These are phyloP conservation scores for Ramazzottius varieornatus DNA, from an alignment of 2,888 invertebrate genomes.

Conservation along the genomic window DNA sequence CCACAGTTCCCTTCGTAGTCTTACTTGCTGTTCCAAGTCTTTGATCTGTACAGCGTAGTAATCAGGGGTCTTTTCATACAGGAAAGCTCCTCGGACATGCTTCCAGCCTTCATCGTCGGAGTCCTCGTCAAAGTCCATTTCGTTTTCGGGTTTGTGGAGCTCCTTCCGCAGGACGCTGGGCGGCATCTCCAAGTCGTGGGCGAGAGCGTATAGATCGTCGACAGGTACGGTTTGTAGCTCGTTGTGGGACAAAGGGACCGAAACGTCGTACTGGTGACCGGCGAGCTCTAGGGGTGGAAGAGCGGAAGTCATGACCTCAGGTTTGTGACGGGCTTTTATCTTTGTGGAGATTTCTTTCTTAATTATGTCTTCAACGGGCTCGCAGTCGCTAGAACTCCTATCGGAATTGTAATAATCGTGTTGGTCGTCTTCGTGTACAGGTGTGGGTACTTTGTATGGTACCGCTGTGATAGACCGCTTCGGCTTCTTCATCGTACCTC, in stretches of 20 bases:
- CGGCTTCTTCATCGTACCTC: no score
- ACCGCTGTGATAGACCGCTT: no score
- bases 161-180: background rate
- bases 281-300: background rate
- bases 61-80: background rate
- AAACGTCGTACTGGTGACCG: background rate
- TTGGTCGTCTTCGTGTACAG: background rate
- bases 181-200: constrained; percentile 1
- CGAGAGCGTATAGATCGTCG: background rate
- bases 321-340: background rate
- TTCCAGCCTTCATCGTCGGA: background rate
- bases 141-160: background rate
- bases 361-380: background rate
- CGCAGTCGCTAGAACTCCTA: background rate
- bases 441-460: background rate
- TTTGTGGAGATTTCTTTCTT: background rate
- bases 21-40: background rate
- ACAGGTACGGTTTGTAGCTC: background rate
- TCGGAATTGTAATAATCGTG: background rate
- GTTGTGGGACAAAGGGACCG: background rate
- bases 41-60: background rate
- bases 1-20: background rate
- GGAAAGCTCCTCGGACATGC: background rate
- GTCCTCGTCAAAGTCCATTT: background rate
- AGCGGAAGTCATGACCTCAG: background rate